A percentile compares a stretch with the other conserved stretches of the same genome.
phyloP scores from a whole-genome alignment of 2,797 vertebrate species.

The Podargus strigoides region DNA sequence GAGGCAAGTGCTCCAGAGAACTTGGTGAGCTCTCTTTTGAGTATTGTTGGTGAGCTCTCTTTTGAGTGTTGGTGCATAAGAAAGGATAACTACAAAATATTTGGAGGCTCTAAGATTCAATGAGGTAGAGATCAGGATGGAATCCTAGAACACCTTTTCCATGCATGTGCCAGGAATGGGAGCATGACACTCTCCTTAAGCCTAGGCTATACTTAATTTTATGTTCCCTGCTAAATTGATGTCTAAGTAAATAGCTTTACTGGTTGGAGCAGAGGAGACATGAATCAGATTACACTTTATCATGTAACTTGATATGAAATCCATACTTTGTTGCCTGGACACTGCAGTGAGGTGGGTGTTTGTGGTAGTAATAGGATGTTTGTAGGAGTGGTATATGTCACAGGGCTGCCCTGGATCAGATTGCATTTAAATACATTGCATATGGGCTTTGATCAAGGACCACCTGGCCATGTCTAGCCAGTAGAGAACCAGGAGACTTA shows the following conservation, averaged over 20 bases:
- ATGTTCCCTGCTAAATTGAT: neutral
- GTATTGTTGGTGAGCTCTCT: neutral
- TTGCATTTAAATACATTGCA: neutral
- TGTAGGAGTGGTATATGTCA: neutral
- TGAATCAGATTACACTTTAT: neutral
- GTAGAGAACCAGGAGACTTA: neutral
- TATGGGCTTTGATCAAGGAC: neutral
- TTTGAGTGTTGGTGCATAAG: neutral
- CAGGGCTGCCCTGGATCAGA: neutral
- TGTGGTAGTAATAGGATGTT: conserved; percentile 18
- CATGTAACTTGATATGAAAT: neutral
- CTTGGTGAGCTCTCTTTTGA: neutral
- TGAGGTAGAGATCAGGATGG: neutral
- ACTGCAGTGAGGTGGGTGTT: neutral
- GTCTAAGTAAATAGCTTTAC: conserved; percentile 9
- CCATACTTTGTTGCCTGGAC: neutral
- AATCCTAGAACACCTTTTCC: neutral
- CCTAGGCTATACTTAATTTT: neutral
- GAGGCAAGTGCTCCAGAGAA: neutral
- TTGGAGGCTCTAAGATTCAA: neutral
- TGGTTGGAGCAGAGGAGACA: neutral
- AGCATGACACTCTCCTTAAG: neutral
- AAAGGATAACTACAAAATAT: neutral
- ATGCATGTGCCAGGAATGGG: neutral
- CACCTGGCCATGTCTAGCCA: neutral